Percentiles rank a stretch among this genome's conserved stretches.
Conservation (phyloP, 2,113 vertebrate species). For the Solea solea region DNA sequence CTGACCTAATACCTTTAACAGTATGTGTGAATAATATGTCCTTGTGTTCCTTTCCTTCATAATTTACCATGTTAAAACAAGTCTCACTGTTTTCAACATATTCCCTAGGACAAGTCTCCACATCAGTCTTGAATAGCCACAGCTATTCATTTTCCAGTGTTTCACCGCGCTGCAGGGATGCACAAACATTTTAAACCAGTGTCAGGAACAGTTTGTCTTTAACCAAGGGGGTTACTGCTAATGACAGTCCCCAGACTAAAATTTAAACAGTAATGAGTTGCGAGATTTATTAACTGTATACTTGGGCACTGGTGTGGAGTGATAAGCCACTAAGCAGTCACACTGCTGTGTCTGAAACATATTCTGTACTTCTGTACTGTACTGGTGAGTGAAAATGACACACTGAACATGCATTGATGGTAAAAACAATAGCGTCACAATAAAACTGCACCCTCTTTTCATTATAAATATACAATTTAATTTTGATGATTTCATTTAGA, state of each 20-base stretch:
- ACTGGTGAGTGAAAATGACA: constrained; percentile 18
- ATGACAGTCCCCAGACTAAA: constrained; percentile 72
- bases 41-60: background rate
- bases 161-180: constrained; percentile 56
- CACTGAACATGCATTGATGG: background rate
- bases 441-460: background rate
- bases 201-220: constrained; percentile 62
- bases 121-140: constrained; percentile 29
- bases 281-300: constrained; percentile 70
- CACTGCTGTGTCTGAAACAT: constrained; percentile 39
- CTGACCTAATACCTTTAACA: background rate
- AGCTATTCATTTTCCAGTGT: constrained; percentile 46
- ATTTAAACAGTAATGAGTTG: constrained; percentile 71
- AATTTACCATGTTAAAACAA: constrained; percentile 1
- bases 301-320: constrained; percentile 51
- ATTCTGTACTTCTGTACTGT: constrained; percentile 40
- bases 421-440: no score
- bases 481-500: no score
- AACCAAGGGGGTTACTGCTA: constrained; percentile 63
- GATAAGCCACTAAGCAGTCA: constrained; percentile 48
- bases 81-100: constrained; percentile 9
- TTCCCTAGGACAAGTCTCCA: constrained; percentile 9
- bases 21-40: background rate
- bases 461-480: background rate
- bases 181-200: constrained; percentile 56